These are phyloP conservation scores for Idaea aversata DNA, from an alignment of 2,888 invertebrate genomes.

Conservation along the genomic window DNA sequence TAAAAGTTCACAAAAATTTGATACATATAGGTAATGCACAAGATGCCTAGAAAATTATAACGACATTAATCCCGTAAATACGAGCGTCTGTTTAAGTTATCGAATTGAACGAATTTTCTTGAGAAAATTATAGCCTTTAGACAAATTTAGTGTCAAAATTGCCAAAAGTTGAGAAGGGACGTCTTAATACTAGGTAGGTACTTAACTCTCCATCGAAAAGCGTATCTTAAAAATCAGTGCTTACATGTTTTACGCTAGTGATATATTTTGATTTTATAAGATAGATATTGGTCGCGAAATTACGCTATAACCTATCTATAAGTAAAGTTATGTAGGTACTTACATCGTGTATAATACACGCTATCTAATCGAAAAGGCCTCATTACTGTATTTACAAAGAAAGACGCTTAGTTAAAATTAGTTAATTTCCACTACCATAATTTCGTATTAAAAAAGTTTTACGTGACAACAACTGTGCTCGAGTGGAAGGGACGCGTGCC, in stretches of 20 bases:
- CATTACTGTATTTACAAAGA: slow-evolving; percentile 57
- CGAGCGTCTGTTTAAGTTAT: too few relatives aligned
- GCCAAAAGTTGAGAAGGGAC: neutral
- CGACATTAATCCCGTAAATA: too few relatives aligned
- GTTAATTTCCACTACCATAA: slow-evolving; percentile 10
- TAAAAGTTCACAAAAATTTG: too few relatives aligned
- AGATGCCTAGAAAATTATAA: too few relatives aligned
- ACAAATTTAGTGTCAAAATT: neutral
- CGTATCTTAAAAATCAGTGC: slow-evolving; percentile 42
- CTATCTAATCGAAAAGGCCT: slow-evolving; percentile 69
- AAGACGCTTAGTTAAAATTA: slow-evolving; percentile 29
- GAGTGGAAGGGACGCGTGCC: too few relatives aligned
- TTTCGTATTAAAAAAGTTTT: slow-evolving; percentile 5
- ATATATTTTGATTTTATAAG: slow-evolving; percentile 53
- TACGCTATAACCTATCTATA: slow-evolving; percentile 39
- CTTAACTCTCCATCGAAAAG: slow-evolving; percentile 46
- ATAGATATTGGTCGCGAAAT: slow-evolving; percentile 70
- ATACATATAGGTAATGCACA: too few relatives aligned
- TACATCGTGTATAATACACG: slow-evolving; percentile 33
- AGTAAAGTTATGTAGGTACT: slow-evolving; percentile 28
- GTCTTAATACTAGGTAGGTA: slow-evolving; percentile 13
- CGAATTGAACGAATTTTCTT: too few relatives aligned
- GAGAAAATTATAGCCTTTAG: neutral
- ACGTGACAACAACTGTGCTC: too few relatives aligned
- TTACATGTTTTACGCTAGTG: slow-evolving; percentile 54